Evolutionary conservation across 2,888 invertebrate species (phyloP), one percentile per base, ranked within the genome.

Genomic region (Halictus quadricinctus): DNA sequence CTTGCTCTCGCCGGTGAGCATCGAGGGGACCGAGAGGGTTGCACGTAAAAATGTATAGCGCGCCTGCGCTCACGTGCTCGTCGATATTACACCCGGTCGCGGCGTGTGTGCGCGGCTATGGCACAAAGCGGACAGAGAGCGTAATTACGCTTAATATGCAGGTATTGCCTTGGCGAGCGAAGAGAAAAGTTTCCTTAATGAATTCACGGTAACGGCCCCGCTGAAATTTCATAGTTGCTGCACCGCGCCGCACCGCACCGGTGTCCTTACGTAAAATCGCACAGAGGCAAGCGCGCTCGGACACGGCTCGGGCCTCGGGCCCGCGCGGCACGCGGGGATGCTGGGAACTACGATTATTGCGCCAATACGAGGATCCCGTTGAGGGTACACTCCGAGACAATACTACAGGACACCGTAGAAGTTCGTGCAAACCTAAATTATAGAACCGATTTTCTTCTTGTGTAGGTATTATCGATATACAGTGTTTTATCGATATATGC

Each of bases 11-110:
- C n/a, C 2, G 36, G 13, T 3, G 80, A 60, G 69, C 48, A 0
- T n/a, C 21, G 58, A 12, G 69, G 15, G 15, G 76, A 58, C 21
- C 72, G 72, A 41, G 46, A 76, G 88, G 80, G 81, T 84, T 83
- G 77, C 66, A 83, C 85, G 85, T 88, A 89, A 90, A 90, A 89
- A 89, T 89, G 86, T 89, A 86, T 81, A 80, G 72, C 80, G 87
- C 91, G 90, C 91, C 88, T 90, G 89, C 89, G 90, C 84, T 77
- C 79, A 76, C 81, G 81, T 69, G 87, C 86, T 90, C 81, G 92
- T 93, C 92, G 91, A 93, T 93, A 92, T 92, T 90, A 88, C 88
- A 88, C 87, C 89, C 83, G 76, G 79, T 58, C 80, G 77, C 72
- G 86, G 85, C 81, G 83, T 83, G 84, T 81, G 76, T 80, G 74